These are phyloP conservation scores for Garra rufa DNA, from an alignment of 2,113 vertebrate genomes.

Conservation along the genomic window DNA sequence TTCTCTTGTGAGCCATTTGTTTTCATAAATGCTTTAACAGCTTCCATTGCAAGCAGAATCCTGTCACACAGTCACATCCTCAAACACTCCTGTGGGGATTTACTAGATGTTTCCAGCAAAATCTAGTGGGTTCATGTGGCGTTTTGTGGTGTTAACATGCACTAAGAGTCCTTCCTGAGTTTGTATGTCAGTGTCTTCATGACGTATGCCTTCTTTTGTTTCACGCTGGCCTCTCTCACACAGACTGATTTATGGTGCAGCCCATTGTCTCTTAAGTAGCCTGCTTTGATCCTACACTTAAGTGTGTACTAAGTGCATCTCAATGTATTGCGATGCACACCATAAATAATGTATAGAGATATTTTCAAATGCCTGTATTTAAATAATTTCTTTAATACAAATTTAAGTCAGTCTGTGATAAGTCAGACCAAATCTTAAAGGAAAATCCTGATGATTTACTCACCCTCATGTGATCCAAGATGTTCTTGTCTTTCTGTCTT, in stretches of 20 bases:
- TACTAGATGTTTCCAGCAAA: constrained; percentile 9
- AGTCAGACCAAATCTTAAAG: neutral
- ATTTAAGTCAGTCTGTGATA: neutral
- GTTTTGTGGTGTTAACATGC: constrained; percentile 1
- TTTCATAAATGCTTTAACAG: neutral
- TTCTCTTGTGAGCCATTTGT: neutral
- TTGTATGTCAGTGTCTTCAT: constrained; percentile 15
- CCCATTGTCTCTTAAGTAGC: constrained; percentile 3
- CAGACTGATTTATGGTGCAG: neutral
- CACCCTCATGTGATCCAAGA: too few relatives aligned
- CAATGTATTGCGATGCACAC: neutral
- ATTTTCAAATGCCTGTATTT: neutral
- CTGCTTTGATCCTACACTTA: neutral
- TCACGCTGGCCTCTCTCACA: constrained; percentile 11
- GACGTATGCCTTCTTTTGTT: constrained; percentile 29
- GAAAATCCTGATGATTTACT: too few relatives aligned
- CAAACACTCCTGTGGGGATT: neutral
- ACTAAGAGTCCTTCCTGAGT: constrained; percentile 12
- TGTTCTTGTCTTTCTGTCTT: too few relatives aligned
- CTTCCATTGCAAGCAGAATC: neutral
- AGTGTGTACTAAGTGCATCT: neutral
- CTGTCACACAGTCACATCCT: constrained; percentile 16
- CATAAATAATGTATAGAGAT: neutral
- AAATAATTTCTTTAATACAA: neutral
- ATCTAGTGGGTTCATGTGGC: neutral